Evolutionary conservation across 1,140 invertebrate species (phyloP).

Genomic region (Sipha flava): DNA sequence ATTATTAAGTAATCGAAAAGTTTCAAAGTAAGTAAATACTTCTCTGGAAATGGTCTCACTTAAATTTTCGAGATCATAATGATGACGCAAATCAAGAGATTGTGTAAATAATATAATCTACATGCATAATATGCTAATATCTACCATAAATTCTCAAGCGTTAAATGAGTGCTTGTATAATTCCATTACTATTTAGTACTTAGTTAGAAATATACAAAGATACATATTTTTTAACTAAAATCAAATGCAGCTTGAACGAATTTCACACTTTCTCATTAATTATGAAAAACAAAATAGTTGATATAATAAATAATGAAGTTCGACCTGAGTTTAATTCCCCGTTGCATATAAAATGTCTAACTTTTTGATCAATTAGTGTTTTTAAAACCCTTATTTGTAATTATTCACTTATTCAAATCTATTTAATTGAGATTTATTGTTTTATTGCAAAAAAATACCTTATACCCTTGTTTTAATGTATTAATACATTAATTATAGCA

Average conservation of each 20-base stretch:
- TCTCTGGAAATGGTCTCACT: background rate
- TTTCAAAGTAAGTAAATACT: background rate
- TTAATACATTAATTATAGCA: too few relatives aligned
- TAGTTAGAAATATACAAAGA: background rate
- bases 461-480: too few relatives aligned
- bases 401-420: too few relatives aligned
- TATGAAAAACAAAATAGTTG: too few relatives aligned
- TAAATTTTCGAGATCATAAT: background rate
- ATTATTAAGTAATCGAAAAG: background rate
- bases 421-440: too few relatives aligned
- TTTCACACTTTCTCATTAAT: too few relatives aligned
- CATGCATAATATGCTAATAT: background rate
- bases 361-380: too few relatives aligned
- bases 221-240: background rate
- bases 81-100: background rate
- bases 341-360: too few relatives aligned
- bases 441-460: too few relatives aligned
- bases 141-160: background rate
- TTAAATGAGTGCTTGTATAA: background rate
- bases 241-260: background rate
- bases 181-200: background rate
- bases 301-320: too few relatives aligned
- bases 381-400: too few relatives aligned
- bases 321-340: too few relatives aligned
- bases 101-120: background rate